These are phyloP conservation scores for Arremon brunneinucha DNA, from an alignment of 2,797 vertebrate species.

Conservation along the genomic window DNA sequence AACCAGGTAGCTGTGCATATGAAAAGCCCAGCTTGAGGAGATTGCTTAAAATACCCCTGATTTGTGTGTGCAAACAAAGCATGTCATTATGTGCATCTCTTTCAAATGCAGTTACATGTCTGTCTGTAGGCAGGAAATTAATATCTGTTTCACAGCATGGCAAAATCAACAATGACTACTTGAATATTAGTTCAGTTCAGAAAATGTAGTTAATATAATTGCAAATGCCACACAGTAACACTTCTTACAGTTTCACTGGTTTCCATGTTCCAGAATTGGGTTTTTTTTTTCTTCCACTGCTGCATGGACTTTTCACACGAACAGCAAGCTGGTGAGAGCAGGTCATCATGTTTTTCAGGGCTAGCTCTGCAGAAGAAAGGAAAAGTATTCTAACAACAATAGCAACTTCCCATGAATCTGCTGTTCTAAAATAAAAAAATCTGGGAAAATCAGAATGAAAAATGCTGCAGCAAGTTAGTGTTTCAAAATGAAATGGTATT, in stretches of 20 bases:
- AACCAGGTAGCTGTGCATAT: neutral
- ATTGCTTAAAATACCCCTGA: neutral
- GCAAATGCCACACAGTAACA: neutral
- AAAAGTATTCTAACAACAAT: neutral
- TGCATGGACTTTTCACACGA: neutral
- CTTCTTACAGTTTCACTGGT: neutral
- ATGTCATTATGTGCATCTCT: neutral
- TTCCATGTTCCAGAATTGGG: neutral
- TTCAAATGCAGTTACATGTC: neutral
- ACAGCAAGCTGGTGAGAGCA: neutral
- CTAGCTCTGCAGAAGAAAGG: neutral
- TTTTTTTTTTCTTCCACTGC: neutral
- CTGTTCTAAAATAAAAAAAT: neutral
- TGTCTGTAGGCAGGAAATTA: constrained; percentile 10
- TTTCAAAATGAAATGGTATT: neutral
- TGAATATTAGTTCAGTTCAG: neutral
- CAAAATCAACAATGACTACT: neutral
- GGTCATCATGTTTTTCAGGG: neutral
- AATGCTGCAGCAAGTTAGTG: neutral
- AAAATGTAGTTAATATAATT: neutral
- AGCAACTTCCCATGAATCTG: neutral
- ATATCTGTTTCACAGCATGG: neutral
- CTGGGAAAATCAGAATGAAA: neutral
- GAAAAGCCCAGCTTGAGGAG: neutral
- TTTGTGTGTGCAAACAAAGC: neutral